Conservation (phyloP, 2,797 vertebrate genomes). For the Paguma larvata region DNA sequence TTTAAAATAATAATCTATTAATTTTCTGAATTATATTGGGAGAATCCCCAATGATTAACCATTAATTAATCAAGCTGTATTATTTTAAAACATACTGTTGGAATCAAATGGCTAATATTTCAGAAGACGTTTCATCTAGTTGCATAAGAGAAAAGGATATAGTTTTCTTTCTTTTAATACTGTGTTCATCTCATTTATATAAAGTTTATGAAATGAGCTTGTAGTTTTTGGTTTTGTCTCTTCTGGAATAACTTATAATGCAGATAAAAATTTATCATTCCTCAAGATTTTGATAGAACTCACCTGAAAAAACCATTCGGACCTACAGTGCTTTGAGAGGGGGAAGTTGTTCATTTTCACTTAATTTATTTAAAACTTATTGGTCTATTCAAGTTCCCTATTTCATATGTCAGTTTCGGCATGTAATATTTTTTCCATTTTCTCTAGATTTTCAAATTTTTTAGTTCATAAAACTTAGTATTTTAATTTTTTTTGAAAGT, state of each 20-base stretch:
- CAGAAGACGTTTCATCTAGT: slow-evolving; percentile 45
- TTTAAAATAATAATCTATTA: slow-evolving; percentile 32
- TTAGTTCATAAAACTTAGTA: not conserved
- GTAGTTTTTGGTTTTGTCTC: not conserved
- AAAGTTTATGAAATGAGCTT: slow-evolving; percentile 2
- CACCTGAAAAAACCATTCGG: not conserved
- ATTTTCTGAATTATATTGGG: slow-evolving; percentile 40
- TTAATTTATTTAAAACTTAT: not conserved
- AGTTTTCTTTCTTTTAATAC: not conserved
- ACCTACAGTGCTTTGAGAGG: not conserved
- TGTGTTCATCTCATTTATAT: not conserved
- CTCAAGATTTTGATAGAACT: slow-evolving; percentile 21
- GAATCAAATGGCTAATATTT: slow-evolving; percentile 57
- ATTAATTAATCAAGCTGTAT: slow-evolving; percentile 28
- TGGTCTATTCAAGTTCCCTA: not conserved
- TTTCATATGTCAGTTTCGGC: not conserved
- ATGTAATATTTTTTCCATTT: slow-evolving; percentile 54
- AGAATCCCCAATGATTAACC: slow-evolving; percentile 37
- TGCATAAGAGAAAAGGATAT: not conserved
- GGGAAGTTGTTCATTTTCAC: not conserved
- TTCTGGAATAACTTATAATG: not conserved
- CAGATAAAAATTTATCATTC: not conserved
- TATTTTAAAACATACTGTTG: slow-evolving; percentile 47
- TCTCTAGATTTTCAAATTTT: slow-evolving; percentile 1
- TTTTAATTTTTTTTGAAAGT: slow-evolving; percentile 35